Evolutionary conservation across 2,113 vertebrate genomes (phyloP).

Genomic region (Dascyllus trimaculatus): DNA sequence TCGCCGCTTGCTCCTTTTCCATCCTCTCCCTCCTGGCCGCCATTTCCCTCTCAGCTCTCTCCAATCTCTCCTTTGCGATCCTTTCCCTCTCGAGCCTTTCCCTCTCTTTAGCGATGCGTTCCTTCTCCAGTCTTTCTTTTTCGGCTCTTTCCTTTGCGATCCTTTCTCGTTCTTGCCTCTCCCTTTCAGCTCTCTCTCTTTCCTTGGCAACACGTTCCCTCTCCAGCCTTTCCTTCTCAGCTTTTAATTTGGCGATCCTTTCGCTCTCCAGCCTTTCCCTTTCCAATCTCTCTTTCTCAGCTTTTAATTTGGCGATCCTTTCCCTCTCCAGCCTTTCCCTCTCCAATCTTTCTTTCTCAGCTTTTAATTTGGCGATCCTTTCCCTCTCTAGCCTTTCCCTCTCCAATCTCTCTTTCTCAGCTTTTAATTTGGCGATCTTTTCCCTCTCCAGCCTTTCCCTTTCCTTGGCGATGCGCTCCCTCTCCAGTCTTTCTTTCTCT

Average conservation of each 20-base stretch:
- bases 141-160: not conserved
- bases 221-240: not conserved
- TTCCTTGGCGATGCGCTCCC: not conserved
- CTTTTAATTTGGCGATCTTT: not conserved
- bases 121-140: not conserved
- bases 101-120: not conserved
- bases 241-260: not conserved
- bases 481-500: not conserved
- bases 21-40: not conserved
- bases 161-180: not conserved
- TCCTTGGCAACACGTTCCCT: slow-evolving; percentile 1
- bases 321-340: not conserved
- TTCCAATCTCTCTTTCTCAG: not conserved
- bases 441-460: not conserved
- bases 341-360: fast-evolving
- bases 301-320: not conserved
- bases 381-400: not conserved
- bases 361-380: fast-evolving
- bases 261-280: not conserved
- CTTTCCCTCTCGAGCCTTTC: slow-evolving; percentile 20
- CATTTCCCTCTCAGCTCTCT: not conserved
- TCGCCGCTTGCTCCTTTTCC: slow-evolving; percentile 25
- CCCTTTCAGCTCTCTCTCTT: not conserved
- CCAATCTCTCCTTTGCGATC: fast-evolving
- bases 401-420: not conserved